These are phyloP conservation scores for Leptodactylus fallax DNA, from an alignment of 2,797 vertebrate species.

Conservation along the genomic window DNA sequence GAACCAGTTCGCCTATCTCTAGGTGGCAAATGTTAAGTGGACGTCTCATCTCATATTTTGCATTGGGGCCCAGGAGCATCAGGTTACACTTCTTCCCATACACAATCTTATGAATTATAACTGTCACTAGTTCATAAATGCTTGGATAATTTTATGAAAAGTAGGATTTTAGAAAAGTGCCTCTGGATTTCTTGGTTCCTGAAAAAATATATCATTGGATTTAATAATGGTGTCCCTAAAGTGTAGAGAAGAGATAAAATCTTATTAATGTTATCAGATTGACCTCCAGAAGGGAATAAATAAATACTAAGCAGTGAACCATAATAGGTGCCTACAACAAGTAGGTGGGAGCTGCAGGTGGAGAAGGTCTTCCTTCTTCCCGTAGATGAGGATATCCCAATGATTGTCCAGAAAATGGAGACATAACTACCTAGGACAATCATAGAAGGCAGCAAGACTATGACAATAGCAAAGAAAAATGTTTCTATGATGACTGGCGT, in stretches of 20 bases:
- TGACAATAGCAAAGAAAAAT: constrained; percentile 16
- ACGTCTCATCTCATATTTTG: too few relatives aligned
- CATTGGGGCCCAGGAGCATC: too few relatives aligned
- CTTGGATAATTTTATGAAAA: background rate
- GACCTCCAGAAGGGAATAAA: constrained; percentile 19
- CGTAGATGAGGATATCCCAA: constrained; percentile 18
- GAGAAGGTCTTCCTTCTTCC: constrained; percentile 46
- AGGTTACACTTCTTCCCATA: too few relatives aligned
- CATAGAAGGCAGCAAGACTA: constrained; percentile 27
- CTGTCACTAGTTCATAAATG: background rate
- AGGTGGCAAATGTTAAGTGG: too few relatives aligned
- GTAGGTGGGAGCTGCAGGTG: constrained; percentile 51
- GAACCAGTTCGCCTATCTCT: too few relatives aligned
- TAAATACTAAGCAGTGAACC: constrained; percentile 39
- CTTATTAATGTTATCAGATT: constrained; percentile 4
- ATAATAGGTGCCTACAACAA: constrained; percentile 30
- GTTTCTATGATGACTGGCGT: constrained; percentile 15
- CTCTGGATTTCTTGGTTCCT: constrained; percentile 37
- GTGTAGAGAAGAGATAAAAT: constrained; percentile 35
- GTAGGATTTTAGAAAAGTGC: background rate
- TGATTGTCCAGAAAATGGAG: constrained; percentile 19
- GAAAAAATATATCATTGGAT: constrained; percentile 35
- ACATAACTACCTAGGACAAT: constrained; percentile 25
- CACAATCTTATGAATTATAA: too few relatives aligned
- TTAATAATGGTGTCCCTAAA: constrained; percentile 30